Conservation (phyloP, 1,140 invertebrate genomes). For the Drosophila kanapiae region DNA sequence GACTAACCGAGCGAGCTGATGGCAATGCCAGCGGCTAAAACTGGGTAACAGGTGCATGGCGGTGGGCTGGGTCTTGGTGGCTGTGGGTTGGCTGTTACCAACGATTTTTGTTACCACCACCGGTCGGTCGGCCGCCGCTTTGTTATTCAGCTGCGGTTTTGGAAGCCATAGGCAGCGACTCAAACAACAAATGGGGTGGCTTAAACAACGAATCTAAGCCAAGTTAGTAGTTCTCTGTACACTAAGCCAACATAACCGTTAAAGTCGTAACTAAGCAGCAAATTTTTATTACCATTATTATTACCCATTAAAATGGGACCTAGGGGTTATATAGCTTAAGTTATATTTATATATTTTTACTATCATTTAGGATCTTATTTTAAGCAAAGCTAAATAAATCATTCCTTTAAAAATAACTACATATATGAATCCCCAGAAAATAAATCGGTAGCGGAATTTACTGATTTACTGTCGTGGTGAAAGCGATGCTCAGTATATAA, state of each 20-base stretch:
- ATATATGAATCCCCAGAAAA: no score
- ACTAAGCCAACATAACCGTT: slow-evolving; percentile 10
- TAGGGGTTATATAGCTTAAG: not conserved
- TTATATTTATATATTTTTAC: not conserved
- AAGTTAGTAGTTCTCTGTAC: slow-evolving; percentile 27
- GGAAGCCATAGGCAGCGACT: slow-evolving; percentile 59
- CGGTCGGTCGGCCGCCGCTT: slow-evolving; percentile 34
- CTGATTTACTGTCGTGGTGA: no score
- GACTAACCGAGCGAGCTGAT: slow-evolving; percentile 63
- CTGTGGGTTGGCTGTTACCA: slow-evolving; percentile 16
- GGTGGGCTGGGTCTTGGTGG: slow-evolving; percentile 18
- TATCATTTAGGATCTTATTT: no score
- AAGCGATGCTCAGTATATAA: not conserved
- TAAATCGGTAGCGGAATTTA: not conserved
- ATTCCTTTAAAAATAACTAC: no score
- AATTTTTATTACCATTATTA: no score
- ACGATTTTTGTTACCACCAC: slow-evolving; percentile 54
- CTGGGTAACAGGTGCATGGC: slow-evolving; percentile 76
- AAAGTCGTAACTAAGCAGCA: not conserved
- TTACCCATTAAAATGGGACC: not conserved
- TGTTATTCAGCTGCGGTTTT: slow-evolving; percentile 46
- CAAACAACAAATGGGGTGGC: slow-evolving; percentile 26
- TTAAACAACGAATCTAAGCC: slow-evolving; percentile 25
- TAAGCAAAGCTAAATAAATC: no score
- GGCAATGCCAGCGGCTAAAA: slow-evolving; percentile 57